Base-by-base conservation (phyloP, 2,797 vertebrate genomes). In the Phyllotis vaccarum region DNA sequence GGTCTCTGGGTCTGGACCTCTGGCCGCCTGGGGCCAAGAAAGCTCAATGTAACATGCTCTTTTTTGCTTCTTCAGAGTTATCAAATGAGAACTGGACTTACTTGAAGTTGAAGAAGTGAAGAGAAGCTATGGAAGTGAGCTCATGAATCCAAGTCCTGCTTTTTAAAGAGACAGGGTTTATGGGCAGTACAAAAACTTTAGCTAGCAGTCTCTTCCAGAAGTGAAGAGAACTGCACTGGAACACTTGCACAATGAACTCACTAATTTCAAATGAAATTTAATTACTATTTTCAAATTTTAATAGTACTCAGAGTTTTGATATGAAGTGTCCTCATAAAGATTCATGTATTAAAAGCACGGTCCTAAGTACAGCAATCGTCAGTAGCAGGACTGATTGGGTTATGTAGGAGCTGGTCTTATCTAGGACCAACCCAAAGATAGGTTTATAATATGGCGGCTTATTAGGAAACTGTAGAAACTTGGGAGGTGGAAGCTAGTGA, bases 61-160 rank as follows among this genome's bases (percentile, higher is more conserved):
- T 49, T 22, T 52, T 91, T 64, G 6, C 81, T 78, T 90, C 85
- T 17, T 95, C 52, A 29, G 34, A 19, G 16, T 86, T 86, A 60
- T 91, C 87, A 82, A 90, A 70, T 49, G 62, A 82, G 66, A 76
- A 6, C 58, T 40, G 8, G 14, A 29, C 64, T 86, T 82, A 37
- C 66, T 83, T 96, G 75, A 94, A 89, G 27, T 86, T 91, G 70
- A 86, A 89, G 34, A 86, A 90, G 66, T 74, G 66, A 82, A 22
- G 82, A 90, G 64, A 62, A 95, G 92, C 80, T 91, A 70, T 29
- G 70, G 34, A 27, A 86, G 49, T 86, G 75, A 68, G 24, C 6
- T 95, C n/a, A 66, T 79, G 89, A 93, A 91, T 60, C 22, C 40
- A 6, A 56, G 68, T 86, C 10, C 85, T 22, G 14, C 13, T 87